Evolutionary conservation across 2,113 vertebrate species (phyloP).

Genomic region (Crotalus viridis): DNA sequence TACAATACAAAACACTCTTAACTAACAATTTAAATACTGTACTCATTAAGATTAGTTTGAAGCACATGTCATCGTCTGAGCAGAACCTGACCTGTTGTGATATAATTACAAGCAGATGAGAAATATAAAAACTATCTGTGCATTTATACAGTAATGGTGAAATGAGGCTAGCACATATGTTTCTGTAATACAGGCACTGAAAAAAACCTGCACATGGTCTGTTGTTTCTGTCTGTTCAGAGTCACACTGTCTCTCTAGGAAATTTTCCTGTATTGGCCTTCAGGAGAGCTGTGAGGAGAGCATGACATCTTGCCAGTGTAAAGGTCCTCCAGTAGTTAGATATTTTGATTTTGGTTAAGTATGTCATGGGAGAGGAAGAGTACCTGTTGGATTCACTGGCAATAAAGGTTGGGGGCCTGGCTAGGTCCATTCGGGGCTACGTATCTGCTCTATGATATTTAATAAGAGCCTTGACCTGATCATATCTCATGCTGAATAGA

Average conservation of each 20-base stretch:
- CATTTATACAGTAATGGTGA: not conserved
- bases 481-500: too few species aligned
- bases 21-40: not conserved
- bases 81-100: not conserved
- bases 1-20: not conserved
- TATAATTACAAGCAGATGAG: not conserved
- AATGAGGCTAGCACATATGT: not conserved
- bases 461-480: too few species aligned
- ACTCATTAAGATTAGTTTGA: too few species aligned
- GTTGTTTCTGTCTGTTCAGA: not conserved
- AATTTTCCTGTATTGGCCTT: not conserved
- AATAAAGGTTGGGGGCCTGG: too few species aligned
- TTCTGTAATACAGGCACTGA: not conserved
- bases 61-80: not conserved
- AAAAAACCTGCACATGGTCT: not conserved
- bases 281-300: too few species aligned
- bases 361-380: too few species aligned
- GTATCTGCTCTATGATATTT: too few species aligned
- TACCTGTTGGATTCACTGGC: too few species aligned
- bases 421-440: too few species aligned
- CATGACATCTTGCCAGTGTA: too few species aligned
- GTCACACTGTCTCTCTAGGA: not conserved
- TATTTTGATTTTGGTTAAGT: too few species aligned
- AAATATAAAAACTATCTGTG: not conserved
- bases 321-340: too few species aligned